A percentile compares a stretch with the other conserved stretches of the same genome.
These are phyloP conservation scores for Drosophila tristis DNA, from an alignment of 1,140 invertebrate species.

Conservation along the genomic window DNA sequence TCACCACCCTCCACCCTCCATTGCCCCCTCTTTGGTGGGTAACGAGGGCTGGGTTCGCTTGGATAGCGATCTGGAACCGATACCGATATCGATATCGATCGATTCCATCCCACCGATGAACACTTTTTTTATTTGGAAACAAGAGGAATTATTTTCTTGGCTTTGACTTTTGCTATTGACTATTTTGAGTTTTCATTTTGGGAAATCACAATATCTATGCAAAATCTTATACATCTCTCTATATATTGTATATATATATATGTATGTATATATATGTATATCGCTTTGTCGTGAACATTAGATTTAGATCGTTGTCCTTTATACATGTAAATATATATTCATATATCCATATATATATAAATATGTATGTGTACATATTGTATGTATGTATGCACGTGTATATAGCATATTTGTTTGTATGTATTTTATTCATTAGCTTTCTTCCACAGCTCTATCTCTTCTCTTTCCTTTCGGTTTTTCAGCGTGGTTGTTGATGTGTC, in stretches of 20 bases:
- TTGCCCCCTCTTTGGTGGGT: too few relatives aligned
- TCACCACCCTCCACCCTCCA: neutral
- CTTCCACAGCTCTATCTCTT: too few relatives aligned
- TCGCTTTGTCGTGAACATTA: slow-evolving; percentile 57
- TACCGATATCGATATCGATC: slow-evolving; percentile 14
- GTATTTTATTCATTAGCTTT: slow-evolving; percentile 34
- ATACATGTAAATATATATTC: slow-evolving; percentile 72
- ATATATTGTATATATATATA: slow-evolving; percentile 45
- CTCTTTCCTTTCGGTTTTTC: too few relatives aligned
- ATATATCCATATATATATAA: slow-evolving; percentile 39
- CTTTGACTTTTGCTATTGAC: slow-evolving; percentile 46
- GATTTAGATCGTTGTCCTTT: slow-evolving; percentile 68
- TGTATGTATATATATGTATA: slow-evolving; percentile 57
- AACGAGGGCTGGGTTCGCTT: neutral
- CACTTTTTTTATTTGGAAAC: slow-evolving; percentile 39
- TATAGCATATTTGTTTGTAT: slow-evolving; percentile 47
- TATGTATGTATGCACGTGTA: slow-evolving; percentile 16
- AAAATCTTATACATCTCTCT: slow-evolving; percentile 69
- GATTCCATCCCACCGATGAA: slow-evolving; percentile 43
- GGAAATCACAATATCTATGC: slow-evolving; percentile 76
- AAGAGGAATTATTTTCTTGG: slow-evolving; percentile 37
- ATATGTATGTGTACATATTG: slow-evolving; percentile 8
- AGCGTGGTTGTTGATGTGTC: neutral
- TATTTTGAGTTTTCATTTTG: slow-evolving; percentile 49
- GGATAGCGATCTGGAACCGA: neutral